A percentile compares a stretch with the other conserved stretches of the same genome.
phyloP scores from a whole-genome alignment of 1,140 invertebrate species.

The Conus ventricosus region DNA sequence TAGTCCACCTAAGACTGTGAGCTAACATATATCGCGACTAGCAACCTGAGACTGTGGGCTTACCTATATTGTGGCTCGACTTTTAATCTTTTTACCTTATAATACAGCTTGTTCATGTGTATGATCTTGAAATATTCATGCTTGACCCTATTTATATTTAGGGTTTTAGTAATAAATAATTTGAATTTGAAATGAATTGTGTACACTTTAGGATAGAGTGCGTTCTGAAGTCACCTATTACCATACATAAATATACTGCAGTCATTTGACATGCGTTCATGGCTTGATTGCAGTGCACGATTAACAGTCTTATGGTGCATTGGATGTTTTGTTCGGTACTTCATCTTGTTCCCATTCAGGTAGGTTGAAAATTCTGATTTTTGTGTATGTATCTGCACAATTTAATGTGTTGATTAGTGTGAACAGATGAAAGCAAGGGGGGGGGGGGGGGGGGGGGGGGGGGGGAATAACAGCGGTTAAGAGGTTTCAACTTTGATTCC shows the following conservation, averaged over 20 bases:
- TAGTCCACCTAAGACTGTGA: too few relatives aligned
- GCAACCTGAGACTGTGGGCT: too few relatives aligned
- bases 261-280: neutral
- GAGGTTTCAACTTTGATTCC: too few relatives aligned
- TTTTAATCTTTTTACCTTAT: too few relatives aligned
- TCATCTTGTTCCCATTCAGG: conserved; percentile 66
- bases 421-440: neutral
- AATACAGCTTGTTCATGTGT: too few relatives aligned
- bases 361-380: conserved; percentile 39
- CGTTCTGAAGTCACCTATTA: neutral
- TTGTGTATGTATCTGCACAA: neutral
- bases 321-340: conserved; percentile 65
- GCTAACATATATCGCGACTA: too few relatives aligned
- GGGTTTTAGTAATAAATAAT: neutral
- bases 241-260: neutral
- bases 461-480: too few relatives aligned
- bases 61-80: too few relatives aligned
- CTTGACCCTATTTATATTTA: neutral
- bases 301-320: conserved; percentile 64
- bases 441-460: neutral
- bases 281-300: conserved; percentile 43
- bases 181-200: neutral
- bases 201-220: neutral
- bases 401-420: neutral
- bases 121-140: neutral